A percentile compares a stretch with the other conserved stretches of the same genome.
Conservation (phyloP, 2,888 invertebrate species). For the Ditula angustiorana region DNA sequence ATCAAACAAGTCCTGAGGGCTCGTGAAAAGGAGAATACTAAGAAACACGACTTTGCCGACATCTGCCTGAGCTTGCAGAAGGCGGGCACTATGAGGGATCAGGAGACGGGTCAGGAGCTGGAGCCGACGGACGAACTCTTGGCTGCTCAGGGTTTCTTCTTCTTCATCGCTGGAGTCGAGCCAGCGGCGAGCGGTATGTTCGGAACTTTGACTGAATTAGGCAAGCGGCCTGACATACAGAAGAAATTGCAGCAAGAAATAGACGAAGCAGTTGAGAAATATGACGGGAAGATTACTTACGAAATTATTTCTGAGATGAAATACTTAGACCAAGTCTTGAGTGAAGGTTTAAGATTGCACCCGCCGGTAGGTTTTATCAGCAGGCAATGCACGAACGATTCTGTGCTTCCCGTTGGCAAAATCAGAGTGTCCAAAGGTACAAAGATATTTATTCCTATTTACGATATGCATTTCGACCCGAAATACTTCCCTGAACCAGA, state of each 20-base stretch:
- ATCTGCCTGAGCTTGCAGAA: constrained; percentile 64
- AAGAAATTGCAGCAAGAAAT: constrained; percentile 65
- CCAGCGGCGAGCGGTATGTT: constrained; percentile 65
- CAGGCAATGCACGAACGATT: constrained; percentile 56
- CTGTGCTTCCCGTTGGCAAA: constrained; percentile 64
- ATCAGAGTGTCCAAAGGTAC: constrained; percentile 63
- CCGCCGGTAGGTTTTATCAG: constrained; percentile 62
- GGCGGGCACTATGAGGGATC: constrained; percentile 57
- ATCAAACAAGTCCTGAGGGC: constrained; percentile 61
- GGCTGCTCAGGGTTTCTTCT: constrained; percentile 70
- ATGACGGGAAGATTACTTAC: constrained; percentile 54
- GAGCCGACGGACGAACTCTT: constrained; percentile 65
- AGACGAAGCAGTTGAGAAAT: constrained; percentile 52
- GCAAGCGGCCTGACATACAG: constrained; percentile 60
- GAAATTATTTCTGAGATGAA: constrained; percentile 58
- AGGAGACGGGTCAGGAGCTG: constrained; percentile 56
- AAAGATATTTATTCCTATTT: constrained; percentile 60
- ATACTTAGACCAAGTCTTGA: constrained; percentile 62
- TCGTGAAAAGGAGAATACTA: constrained; percentile 55
- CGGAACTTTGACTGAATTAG: constrained; percentile 60
- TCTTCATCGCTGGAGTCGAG: constrained; percentile 71
- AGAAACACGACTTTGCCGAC: constrained; percentile 66
- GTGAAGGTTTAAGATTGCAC: constrained; percentile 59
- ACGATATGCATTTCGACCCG: constrained; percentile 69
- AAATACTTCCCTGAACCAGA: constrained; percentile 72